phyloP scores from a whole-genome alignment of 2,113 vertebrate genomes.

The Catharus fuscescens region DNA sequence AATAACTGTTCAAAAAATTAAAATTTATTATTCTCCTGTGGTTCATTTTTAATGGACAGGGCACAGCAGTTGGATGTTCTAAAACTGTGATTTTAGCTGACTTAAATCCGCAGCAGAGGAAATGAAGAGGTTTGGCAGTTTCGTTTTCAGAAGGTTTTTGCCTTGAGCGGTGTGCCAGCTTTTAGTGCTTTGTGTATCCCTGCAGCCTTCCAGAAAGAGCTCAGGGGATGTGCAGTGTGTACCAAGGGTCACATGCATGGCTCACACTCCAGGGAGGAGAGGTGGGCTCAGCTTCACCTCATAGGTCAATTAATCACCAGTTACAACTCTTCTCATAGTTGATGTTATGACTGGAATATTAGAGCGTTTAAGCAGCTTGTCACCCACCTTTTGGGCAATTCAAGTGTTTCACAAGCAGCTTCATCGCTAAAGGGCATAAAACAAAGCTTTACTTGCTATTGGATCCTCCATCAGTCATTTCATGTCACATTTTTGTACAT shows the following conservation, averaged over 20 bases:
- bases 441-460: not conserved
- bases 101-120: not conserved
- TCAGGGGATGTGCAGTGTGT: not conserved
- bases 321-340: not conserved
- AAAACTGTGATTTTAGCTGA: constrained; percentile 7
- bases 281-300: not conserved
- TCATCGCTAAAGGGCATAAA: not conserved
- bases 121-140: not conserved
- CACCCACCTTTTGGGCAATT: not conserved
- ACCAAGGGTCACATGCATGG: not conserved
- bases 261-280: not conserved
- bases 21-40: not conserved
- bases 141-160: not conserved
- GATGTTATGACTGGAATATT: not conserved
- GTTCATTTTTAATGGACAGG: not conserved
- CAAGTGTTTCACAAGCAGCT: not conserved
- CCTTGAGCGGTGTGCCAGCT: not conserved
- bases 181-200: not conserved
- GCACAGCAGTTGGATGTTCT: not conserved
- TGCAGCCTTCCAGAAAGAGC: not conserved
- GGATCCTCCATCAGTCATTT: not conserved
- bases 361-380: not conserved
- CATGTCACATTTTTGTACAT: not conserved
- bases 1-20: not conserved
- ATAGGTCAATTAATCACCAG: not conserved